phyloP scores from a whole-genome alignment of 1,140 invertebrate genomes.

The Drosophila seguyi region DNA sequence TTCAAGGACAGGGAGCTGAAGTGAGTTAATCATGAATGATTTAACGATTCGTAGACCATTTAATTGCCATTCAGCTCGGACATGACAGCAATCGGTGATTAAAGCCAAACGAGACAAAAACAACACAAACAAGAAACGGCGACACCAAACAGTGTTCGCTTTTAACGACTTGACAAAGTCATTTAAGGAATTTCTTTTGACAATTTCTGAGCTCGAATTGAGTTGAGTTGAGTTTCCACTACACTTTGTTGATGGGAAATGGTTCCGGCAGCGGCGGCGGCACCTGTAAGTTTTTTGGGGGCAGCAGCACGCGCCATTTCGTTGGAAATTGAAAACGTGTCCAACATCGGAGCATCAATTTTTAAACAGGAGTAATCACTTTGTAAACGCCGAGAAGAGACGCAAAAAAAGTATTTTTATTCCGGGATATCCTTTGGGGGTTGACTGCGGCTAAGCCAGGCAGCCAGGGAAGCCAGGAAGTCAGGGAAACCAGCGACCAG shows the following conservation, averaged over 20 bases:
- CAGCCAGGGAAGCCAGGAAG: slow-evolving; percentile 10
- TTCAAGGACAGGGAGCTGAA: slow-evolving; percentile 70
- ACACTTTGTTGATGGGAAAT: slow-evolving; percentile 29
- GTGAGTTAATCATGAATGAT: slow-evolving; percentile 76
- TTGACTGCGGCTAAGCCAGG: slow-evolving; percentile 51
- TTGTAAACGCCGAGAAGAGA: slow-evolving; percentile 73
- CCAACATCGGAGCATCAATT: slow-evolving; percentile 82
- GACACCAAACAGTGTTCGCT: slow-evolving; percentile 40
- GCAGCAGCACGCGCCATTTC: slow-evolving; percentile 39
- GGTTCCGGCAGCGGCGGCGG: slow-evolving; percentile 5
- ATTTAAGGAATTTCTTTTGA: slow-evolving; percentile 58
- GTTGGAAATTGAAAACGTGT: slow-evolving; percentile 83
- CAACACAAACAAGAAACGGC: slow-evolving; percentile 15
- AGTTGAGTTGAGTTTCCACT: slow-evolving; percentile 20
- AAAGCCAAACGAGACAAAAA: slow-evolving; percentile 47
- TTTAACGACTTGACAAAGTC: slow-evolving; percentile 72
- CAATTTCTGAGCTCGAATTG: slow-evolving; percentile 36
- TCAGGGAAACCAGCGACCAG: slow-evolving; percentile 26
- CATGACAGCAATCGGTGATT: slow-evolving; percentile 61
- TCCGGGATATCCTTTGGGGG: slow-evolving; percentile 52
- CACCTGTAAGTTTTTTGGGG: slow-evolving; percentile 37
- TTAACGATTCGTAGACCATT: slow-evolving; percentile 73
- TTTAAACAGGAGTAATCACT: slow-evolving; percentile 84
- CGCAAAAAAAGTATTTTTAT: slow-evolving; percentile 29
- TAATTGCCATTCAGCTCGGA: slow-evolving; percentile 67